Conservation (phyloP, 2,797 vertebrate genomes). For the Apogon talboti region DNA sequence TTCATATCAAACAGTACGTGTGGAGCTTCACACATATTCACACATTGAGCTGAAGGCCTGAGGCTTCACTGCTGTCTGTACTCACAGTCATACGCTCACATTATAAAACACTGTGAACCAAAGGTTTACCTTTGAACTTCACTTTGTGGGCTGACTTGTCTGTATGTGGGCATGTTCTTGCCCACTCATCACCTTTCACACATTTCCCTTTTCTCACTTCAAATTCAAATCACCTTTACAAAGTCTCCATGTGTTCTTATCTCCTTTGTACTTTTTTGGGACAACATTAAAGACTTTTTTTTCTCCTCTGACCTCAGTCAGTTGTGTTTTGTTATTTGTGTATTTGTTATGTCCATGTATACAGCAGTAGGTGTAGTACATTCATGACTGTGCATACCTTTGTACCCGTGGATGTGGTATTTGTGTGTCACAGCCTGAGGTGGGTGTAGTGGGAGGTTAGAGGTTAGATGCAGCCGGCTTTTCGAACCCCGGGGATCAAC, state of each 20-base stretch:
- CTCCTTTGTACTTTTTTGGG: background rate
- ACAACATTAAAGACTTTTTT: background rate
- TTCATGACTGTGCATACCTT: background rate
- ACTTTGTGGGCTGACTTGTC: constrained; percentile 4
- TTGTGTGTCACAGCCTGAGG: constrained; percentile 40
- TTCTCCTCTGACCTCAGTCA: background rate
- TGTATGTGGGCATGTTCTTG: background rate
- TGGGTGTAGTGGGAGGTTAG: constrained; percentile 29
- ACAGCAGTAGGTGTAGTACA: background rate
- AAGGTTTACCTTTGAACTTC: constrained; percentile 17
- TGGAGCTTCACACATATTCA: background rate
- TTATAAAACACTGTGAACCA: background rate
- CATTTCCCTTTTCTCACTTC: background rate
- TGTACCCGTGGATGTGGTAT: too few relatives aligned
- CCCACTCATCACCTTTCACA: constrained; percentile 5
- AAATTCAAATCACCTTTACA: background rate
- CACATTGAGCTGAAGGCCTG: background rate
- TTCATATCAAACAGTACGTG: background rate
- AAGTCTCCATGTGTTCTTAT: background rate
- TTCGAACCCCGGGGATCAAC: constrained; percentile 46
- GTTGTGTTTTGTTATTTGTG: constrained; percentile 17
- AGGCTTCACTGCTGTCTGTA: constrained; percentile 1
- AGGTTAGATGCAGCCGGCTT: constrained; percentile 44
- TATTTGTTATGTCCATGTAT: background rate
- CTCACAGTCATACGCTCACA: background rate